A percentile compares a stretch with the other conserved stretches of the same genome.
These are phyloP conservation scores for Lepisosteus oculatus DNA, from an alignment of 2,113 vertebrate species.

Conservation along the genomic window DNA sequence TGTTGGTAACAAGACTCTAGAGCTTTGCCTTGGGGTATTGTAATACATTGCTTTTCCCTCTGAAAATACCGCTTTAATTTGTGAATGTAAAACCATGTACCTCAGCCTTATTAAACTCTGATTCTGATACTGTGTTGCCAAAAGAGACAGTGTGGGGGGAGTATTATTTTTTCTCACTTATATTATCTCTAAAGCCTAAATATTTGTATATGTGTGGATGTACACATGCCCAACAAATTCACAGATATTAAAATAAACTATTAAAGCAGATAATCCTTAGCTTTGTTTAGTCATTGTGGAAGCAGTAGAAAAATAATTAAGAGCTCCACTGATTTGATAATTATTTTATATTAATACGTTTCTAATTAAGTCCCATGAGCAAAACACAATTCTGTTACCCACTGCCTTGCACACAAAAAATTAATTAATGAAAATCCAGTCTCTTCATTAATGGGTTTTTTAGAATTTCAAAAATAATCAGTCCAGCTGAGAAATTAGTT, in stretches of 20 bases:
- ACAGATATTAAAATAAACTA: too few species aligned
- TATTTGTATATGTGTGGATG: too few species aligned
- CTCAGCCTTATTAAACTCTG: not conserved
- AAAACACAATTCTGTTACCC: slow-evolving; percentile 41
- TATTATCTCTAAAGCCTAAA: too few species aligned
- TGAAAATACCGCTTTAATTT: slow-evolving; percentile 2
- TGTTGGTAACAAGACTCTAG: slow-evolving; percentile 20
- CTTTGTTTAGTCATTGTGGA: too few species aligned
- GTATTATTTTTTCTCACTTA: too few species aligned
- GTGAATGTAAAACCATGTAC: slow-evolving; percentile 8
- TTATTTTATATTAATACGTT: slow-evolving; percentile 39
- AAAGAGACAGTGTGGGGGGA: not conserved
- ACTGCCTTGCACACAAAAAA: slow-evolving; percentile 27
- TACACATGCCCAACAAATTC: too few species aligned
- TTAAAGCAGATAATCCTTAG: too few species aligned
- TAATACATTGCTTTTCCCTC: slow-evolving; percentile 7
- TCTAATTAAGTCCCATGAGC: slow-evolving; percentile 43
- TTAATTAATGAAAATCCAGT: too few species aligned
- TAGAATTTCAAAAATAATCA: slow-evolving; percentile 21
- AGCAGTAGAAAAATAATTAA: too few species aligned
- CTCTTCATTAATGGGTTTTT: slow-evolving; percentile 37
- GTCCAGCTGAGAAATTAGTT: slow-evolving; percentile 50
- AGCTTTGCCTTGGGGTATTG: slow-evolving; percentile 5
- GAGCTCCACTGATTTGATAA: slow-evolving; percentile 36
- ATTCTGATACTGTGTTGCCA: not conserved